Evolutionary conservation across 1,140 invertebrate species (phyloP).

Genomic region (Drosophila equinoxialis): DNA sequence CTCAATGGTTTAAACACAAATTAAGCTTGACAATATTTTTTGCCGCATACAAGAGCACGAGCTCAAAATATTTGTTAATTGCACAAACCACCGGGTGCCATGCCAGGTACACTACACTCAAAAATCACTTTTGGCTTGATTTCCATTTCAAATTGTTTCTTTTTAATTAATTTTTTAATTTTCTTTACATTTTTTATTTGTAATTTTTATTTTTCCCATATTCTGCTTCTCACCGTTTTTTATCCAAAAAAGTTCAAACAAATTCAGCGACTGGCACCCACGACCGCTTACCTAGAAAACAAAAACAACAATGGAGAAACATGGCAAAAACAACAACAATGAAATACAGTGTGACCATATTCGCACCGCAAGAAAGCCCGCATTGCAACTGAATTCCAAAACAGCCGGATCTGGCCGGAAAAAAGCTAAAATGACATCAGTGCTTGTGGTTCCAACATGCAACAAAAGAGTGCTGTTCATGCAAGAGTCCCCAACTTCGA

Average conservation of each 20-base stretch:
- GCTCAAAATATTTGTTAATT: background rate
- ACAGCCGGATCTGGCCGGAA: no score
- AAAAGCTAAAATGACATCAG: no score
- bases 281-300: conserved; percentile 13
- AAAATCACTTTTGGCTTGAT: background rate
- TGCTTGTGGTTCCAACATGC: no score
- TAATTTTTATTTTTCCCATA: background rate
- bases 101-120: background rate
- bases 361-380: no score
- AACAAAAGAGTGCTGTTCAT: no score
- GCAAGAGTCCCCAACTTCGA: no score
- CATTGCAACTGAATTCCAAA: no score
- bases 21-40: background rate
- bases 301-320: background rate
- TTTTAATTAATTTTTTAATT: background rate
- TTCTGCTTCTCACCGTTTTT: conserved; percentile 5
- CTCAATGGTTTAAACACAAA: background rate
- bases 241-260: conserved; percentile 8
- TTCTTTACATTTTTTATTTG: background rate
- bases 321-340: background rate
- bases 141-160: background rate
- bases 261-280: conserved; percentile 4
- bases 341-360: no score
- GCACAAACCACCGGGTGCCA: background rate
- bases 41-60: background rate